Base-by-base conservation (phyloP, 2,113 vertebrate genomes). In the Microcebus lehilahytsara region DNA sequence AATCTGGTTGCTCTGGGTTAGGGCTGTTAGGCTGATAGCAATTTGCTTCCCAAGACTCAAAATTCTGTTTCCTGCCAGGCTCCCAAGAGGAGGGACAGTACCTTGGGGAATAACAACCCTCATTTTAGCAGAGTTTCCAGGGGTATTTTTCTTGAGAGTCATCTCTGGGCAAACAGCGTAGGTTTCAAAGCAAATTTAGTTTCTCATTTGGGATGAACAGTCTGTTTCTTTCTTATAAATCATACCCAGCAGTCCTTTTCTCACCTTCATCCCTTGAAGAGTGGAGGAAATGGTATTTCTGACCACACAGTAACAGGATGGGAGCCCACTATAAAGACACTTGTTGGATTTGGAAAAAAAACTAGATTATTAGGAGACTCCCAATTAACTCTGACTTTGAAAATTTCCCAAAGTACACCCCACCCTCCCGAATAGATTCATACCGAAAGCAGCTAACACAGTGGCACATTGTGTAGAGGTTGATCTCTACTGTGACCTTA, bases 371-470 rank as follows among this genome's bases (percentile, higher is more conserved):
- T 69, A 64, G 58, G 27, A 92, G 93, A 84, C 11, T 89, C 56
- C 42, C 37, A 77, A 19, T 64, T 71, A 91, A 89, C 30, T 91
- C n/a, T 96, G 89, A 84, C 72, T 96, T 86, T 97, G 56, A 87
- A 95, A 96, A 40, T 46, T 86, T 93, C 40, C 83, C 67, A 62
- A 80, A 88, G 58, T 30, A 40, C 46, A 9, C 69, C 8, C 58
- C 27, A 46, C 37, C 11, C 10, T 10, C 27, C 27, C 5, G 62
- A 64, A 93, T 80, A 86, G 40, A 80, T 85, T 93, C 46, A 89
- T 60, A 72, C 12, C 32, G 79, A 96, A 92, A 88, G 53, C 93
- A 94, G 67, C 56, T 53, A 83, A 89, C 60, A 97, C 75, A 86
- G 92, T 78, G 40, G 75, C 16, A 49, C 78, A 62, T 95, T 97